Evolutionary conservation across 2,797 vertebrate genomes (phyloP).

Genomic region (Notoglanidium macrostoma): DNA sequence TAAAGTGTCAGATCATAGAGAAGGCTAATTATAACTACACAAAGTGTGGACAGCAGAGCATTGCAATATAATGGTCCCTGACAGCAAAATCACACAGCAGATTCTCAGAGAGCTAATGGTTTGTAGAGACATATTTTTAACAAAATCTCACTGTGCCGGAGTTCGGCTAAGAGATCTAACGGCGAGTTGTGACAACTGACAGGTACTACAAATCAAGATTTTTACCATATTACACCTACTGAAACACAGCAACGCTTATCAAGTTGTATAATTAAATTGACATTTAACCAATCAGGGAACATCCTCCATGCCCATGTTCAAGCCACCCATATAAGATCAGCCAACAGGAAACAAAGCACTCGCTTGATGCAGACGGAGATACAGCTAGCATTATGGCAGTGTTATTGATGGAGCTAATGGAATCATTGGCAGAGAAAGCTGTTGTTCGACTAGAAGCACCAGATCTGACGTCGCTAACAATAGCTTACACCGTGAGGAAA

Average conservation of each 20-base stretch:
- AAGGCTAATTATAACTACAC: slow-evolving; percentile 54
- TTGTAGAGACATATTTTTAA: slow-evolving; percentile 14
- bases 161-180: background rate
- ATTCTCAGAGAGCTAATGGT: slow-evolving; percentile 38
- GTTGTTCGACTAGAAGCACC: background rate
- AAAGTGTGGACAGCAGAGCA: slow-evolving; percentile 33
- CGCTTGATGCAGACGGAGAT: background rate
- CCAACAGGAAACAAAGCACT: background rate
- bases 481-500: background rate
- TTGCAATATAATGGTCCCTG: slow-evolving; percentile 42
- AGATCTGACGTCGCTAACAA: background rate
- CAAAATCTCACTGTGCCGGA: background rate
- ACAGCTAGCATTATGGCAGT: background rate
- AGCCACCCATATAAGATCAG: background rate
- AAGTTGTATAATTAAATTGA: background rate
- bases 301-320: too few species aligned
- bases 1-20: slow-evolving; percentile 15
- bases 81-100: slow-evolving; percentile 48
- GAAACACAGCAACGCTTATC: background rate
- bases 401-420: slow-evolving; percentile 12
- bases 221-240: background rate
- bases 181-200: background rate
- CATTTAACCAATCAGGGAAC: background rate
- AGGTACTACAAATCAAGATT: background rate
- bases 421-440: background rate